Base-by-base conservation (phyloP, 1,140 invertebrate genomes). In the Drosophila orena region DNA sequence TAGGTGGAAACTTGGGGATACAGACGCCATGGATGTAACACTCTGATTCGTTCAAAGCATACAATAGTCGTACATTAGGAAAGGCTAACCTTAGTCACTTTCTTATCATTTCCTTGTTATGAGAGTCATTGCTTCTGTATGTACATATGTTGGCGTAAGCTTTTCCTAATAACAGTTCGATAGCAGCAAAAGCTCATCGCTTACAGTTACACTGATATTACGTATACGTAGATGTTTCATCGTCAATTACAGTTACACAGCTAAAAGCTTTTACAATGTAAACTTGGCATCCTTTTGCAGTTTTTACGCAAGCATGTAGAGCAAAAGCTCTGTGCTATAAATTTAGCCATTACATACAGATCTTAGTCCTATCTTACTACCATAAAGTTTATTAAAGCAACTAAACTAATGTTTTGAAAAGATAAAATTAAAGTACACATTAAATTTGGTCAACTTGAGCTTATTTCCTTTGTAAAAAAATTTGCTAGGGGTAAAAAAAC, bases 251-350 rank as follows among this genome's bases (percentile, higher is more conserved):
- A 30, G 40, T 68, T 50, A 62, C 69, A 47, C 7, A 27, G 11
- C 30, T 27, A 27, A 5, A 42, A 74, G 72, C 70, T 73, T 37
- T 37, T 2, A 37, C 12, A 37, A 27, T 8, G 5, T 35, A 15
- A 71, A 22, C 56, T 38, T 20, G 12, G 3, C 0, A 14, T 14
- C 22, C n/a, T 24, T 55, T 55, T 55, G 37, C 40, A 40, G 10
- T 3, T 56, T 38, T 62, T 24, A 70, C 43, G n/a, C 2, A 2
- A 12, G 8, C 2, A 24, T 20, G 24, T 22, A 35, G 49, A 8
- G 7, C 11, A 34, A 70, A 72, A 72, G 66, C 69, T 52, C n/a
- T 1, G 0, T 58, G 50, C 64, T 15, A 73, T 54, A 73, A 72
- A 61, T 3, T 12, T 7, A 0, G 2, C 0, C 12, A 38, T 38